Evolutionary conservation across 2,797 vertebrate genomes (phyloP), one percentile per base, ranked within the genome.

Genomic region (Dendrocincla tyrannina): DNA sequence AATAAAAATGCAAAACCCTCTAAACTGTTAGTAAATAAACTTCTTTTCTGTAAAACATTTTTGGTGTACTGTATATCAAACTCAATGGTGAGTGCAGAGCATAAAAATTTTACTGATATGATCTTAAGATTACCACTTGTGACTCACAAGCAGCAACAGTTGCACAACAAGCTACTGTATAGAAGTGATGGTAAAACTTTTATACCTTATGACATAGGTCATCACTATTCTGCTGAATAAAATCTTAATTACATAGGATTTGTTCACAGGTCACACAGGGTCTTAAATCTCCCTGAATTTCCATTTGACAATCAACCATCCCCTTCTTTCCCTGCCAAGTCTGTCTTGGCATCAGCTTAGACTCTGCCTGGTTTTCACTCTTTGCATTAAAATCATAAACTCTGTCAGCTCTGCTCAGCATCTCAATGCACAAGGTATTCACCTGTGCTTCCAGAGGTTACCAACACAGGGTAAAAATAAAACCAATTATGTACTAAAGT

Each of bases 1-100:
- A 75, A 81, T 66, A 93, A 91, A 91, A 88, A 73, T 18, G 27
- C 46, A 86, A 91, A 90, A 7, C 10, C 35, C 20, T 81, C 42
- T 93, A 75, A 85, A 92, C 49, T 50, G 58, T 88, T 75, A 68
- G 46, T 22, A 94, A 86, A 88, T 85, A 88, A 84, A 77, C 17
- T 75, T 35, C 7, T 85, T 77, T 60, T 49, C 79, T 66, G 79
- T 84, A 78, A 87, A 94, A 62, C 25, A 37, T 44, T 90, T 93
- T 84, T 81, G 30, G 30, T 69, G 18, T n/a, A 46, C 24, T 47
- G 24, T 69, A 75, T 55, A 91, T 94, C 72, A 93, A 90, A 86
- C 27, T 49, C 23, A 76, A 20, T 10, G 6, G 22, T 24, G 28
- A 91, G n/a, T 15, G 35, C 18, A 80, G 1, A 80, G 53, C 58